Base-by-base conservation (phyloP, 2,888 invertebrate species). In the Himalopsyche japonica region DNA sequence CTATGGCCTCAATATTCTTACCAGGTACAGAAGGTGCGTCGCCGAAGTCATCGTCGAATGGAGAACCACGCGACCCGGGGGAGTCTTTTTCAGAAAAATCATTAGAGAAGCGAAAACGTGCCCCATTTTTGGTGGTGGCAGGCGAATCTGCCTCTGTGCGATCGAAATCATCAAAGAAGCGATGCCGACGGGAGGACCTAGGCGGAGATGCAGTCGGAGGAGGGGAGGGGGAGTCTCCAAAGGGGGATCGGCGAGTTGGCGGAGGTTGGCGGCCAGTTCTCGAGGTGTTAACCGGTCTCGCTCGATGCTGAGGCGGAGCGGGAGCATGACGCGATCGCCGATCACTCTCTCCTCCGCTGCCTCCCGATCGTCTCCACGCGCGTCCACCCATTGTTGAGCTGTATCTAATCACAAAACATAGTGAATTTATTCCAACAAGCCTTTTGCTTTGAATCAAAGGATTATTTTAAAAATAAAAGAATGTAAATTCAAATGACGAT, bases 1-100 rank as follows among this genome's bases (percentile, higher is more conserved):
- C 0, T 88, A 88, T 0, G 89, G 85, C 34, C 89, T 37, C 49
- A 8, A 76, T 64, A 80, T 77, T 82, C 64, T 80, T 86, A 88
- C 88, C 84, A 8, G 88, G 88, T 49, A 90, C 92, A 0, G 43
- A 43, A 15, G 93, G 90, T 10, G 90, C 89, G 70, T 93, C 93
- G 0, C 92, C 91, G 87, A 93, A 93, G 86, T 94, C 94, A 86
- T 93, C 93, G 85, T 94, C 94, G 88, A 94, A 94, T 0, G 94
- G 94, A 76, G 94, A 93, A 32, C 90, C 89, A 82, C 92, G 92
- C 18, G 92, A 92, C 18, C 89, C 88, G 15, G 89, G 88, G 24
- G 87, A 86, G 76, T 89, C 89, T 79, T 92, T 89, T 32, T 93
- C 93, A 0, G 93, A 93, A 89, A 95, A 95, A 88, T 95, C 95